These are phyloP conservation scores for Zosterops borbonicus DNA, from an alignment of 2,113 vertebrate genomes.

Conservation along the genomic window DNA sequence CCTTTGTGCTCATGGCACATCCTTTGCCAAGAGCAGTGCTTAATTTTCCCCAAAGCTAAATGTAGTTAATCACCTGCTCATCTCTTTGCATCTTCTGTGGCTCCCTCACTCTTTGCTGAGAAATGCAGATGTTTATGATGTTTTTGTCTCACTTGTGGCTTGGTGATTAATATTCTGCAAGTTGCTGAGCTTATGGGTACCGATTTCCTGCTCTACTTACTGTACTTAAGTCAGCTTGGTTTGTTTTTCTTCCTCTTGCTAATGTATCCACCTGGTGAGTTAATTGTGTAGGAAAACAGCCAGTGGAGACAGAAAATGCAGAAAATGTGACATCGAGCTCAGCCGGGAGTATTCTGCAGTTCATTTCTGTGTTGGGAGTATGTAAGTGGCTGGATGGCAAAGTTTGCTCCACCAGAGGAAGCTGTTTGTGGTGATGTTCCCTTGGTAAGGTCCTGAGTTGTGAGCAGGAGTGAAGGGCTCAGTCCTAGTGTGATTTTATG, in stretches of 20 bases:
- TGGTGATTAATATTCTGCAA: slow-evolving; percentile 23
- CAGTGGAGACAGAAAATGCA: not conserved
- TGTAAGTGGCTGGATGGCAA: not conserved
- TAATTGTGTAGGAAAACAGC: slow-evolving; percentile 27
- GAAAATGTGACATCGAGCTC: not conserved
- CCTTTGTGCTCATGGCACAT: not conserved
- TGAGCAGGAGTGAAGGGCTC: not conserved
- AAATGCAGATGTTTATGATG: not conserved
- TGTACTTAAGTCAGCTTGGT: slow-evolving; percentile 11
- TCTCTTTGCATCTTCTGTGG: not conserved
- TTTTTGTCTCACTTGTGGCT: slow-evolving; percentile 13
- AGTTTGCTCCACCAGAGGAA: not conserved
- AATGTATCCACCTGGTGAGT: slow-evolving; percentile 36
- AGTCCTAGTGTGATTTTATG: not conserved
- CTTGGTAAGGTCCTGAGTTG: not conserved
- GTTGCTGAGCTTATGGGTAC: not conserved
- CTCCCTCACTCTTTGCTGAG: not conserved
- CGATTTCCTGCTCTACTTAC: slow-evolving; percentile 50
- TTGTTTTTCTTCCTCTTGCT: slow-evolving; percentile 44
- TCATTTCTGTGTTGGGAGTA: not conserved
- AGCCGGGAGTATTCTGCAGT: not conserved
- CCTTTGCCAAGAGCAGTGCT: not conserved
- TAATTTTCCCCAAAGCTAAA: not conserved
- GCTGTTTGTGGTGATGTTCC: not conserved
- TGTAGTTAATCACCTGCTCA: not conserved